phyloP scores from a whole-genome alignment of 2,888 invertebrate genomes.

The Halictus ligatus region DNA sequence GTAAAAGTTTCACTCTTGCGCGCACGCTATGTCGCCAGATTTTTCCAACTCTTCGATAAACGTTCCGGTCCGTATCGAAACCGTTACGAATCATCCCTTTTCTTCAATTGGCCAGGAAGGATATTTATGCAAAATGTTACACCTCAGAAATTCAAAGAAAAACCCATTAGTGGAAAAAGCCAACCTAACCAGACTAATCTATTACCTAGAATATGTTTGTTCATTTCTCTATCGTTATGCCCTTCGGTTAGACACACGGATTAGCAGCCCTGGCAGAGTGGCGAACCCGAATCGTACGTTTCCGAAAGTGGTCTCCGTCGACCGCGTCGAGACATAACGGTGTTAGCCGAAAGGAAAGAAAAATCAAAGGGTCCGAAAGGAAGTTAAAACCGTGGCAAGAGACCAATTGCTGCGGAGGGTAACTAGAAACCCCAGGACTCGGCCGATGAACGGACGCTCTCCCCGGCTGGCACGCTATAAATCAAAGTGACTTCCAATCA shows the following conservation, averaged over 20 bases:
- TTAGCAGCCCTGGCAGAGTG: not conserved
- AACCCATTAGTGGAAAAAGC: no score
- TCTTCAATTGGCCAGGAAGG: not conserved
- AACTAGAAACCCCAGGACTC: not conserved
- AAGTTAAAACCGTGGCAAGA: not conserved
- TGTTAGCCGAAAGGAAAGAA: not conserved
- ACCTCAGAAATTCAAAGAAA: not conserved
- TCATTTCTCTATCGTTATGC: not conserved
- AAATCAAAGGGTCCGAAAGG: not conserved
- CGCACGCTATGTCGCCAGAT: not conserved
- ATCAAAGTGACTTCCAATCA: conserved; percentile 51
- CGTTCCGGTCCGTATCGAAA: not conserved
- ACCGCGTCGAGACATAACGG: not conserved
- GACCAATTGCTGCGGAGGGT: not conserved
- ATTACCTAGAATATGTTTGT: not conserved
- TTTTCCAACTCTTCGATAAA: not conserved
- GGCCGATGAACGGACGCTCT: not conserved
- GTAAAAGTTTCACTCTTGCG: not conserved
- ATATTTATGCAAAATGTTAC: no score
- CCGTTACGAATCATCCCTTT: not conserved
- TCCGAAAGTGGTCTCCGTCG: not conserved
- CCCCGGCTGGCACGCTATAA: conserved; percentile 18
- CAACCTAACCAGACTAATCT: no score
- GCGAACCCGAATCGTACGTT: not conserved
- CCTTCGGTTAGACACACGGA: not conserved